Percentiles rank a stretch among this genome's conserved stretches.
Evolutionary conservation across 2,888 invertebrate genomes (phyloP).

Genomic region (Pandemis corylana): DNA sequence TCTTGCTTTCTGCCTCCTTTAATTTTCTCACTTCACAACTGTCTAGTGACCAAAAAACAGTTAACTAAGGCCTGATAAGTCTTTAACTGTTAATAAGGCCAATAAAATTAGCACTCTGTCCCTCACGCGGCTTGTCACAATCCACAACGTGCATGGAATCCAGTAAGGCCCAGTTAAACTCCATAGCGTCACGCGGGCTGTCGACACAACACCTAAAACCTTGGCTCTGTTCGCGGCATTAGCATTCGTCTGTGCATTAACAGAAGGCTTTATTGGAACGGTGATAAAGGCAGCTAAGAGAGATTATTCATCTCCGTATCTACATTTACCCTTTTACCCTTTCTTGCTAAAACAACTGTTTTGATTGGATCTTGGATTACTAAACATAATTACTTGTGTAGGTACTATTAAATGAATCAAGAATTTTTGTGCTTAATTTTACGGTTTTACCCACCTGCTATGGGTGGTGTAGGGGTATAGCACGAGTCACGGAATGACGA

Average conservation of each 20-base stretch:
- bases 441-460: too few relatives aligned
- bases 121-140: constrained; percentile 22
- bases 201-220: constrained; percentile 26
- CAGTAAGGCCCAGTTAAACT: neutral
- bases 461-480: too few relatives aligned
- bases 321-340: too few relatives aligned
- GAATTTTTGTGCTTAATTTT: too few relatives aligned
- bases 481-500: too few relatives aligned
- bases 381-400: too few relatives aligned
- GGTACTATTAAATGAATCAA: too few relatives aligned
- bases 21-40: too few relatives aligned
- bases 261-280: constrained; percentile 17
- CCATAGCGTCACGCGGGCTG: neutral
- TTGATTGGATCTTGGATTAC: too few relatives aligned
- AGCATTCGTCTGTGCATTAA: constrained; percentile 29
- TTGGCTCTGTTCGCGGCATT: constrained; percentile 28
- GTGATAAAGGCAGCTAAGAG: neutral
- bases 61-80: neutral
- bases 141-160: constrained; percentile 34
- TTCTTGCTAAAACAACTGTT: too few relatives aligned
- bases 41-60: neutral
- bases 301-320: too few relatives aligned
- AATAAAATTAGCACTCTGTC: constrained; percentile 18
- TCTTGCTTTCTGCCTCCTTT: too few relatives aligned
- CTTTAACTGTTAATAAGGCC: constrained; percentile 11